Conservation (phyloP, 2,797 vertebrate species). For the Macropus fuliginosus region DNA sequence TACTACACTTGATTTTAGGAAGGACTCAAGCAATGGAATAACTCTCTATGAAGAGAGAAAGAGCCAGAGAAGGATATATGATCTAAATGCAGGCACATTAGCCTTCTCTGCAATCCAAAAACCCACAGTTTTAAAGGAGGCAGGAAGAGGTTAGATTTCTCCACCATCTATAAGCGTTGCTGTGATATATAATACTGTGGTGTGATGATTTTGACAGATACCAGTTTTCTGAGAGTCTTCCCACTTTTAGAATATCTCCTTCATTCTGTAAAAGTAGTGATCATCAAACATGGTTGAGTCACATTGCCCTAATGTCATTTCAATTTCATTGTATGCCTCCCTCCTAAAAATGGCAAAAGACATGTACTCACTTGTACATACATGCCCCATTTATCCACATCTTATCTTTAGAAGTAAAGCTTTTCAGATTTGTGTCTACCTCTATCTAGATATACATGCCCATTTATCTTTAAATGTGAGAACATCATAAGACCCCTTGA, state of each 20-base stretch:
- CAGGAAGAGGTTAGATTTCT: background rate
- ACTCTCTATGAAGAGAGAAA: slow-evolving; percentile 32
- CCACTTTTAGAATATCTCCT: slow-evolving; percentile 46
- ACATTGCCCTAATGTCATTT: slow-evolving; percentile 34
- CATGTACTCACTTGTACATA: slow-evolving; percentile 66
- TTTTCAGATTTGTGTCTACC: background rate
- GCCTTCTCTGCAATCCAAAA: background rate
- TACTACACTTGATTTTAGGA: slow-evolving; percentile 21
- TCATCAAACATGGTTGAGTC: slow-evolving; percentile 22
- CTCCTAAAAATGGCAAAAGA: slow-evolving; percentile 60
- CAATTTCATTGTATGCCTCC: slow-evolving; percentile 24
- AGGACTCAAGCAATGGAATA: slow-evolving; percentile 36
- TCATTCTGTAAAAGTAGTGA: background rate
- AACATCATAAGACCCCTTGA: slow-evolving; percentile 38
- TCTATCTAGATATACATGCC: background rate
- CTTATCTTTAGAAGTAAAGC: background rate
- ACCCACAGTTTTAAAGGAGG: slow-evolving; percentile 2
- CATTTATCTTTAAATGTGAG: background rate
- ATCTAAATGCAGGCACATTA: background rate
- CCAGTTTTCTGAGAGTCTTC: background rate
- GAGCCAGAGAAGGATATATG: background rate
- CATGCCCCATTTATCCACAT: slow-evolving; percentile 59
- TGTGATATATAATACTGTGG: background rate
- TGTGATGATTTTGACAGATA: background rate
- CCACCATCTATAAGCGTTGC: slow-evolving; percentile 14